A percentile compares a stretch with the other conserved stretches of the same genome.
These are phyloP conservation scores for Scotopteryx bipunctaria DNA, from an alignment of 2,888 invertebrate species.

Conservation along the genomic window DNA sequence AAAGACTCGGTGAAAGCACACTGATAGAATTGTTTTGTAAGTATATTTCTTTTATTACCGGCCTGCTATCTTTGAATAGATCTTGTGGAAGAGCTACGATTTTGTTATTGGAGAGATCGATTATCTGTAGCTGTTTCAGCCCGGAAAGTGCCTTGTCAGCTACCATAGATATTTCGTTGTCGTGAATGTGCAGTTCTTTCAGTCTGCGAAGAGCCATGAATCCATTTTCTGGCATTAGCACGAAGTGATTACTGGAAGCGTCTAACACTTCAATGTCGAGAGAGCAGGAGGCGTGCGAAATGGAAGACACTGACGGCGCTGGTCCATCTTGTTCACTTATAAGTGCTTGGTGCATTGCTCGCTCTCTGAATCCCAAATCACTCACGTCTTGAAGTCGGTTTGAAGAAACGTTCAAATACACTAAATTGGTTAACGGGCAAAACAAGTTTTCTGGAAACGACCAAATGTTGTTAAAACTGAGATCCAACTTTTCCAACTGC, in stretches of 20 bases:
- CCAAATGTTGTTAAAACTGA: constrained; percentile 95
- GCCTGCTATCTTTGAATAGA: constrained; percentile 90
- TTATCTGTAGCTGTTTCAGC: constrained; percentile 90
- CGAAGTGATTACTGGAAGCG: constrained; percentile 92
- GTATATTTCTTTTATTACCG: constrained; percentile 93
- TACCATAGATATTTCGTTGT: constrained; percentile 95
- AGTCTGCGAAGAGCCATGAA: constrained; percentile 91
- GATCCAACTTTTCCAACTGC: constrained; percentile 91
- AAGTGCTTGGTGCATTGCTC: constrained; percentile 85
- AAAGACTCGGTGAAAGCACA: constrained; percentile 92
- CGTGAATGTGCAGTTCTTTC: constrained; percentile 91
- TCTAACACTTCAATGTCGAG: constrained; percentile 93
- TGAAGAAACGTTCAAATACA: constrained; percentile 92
- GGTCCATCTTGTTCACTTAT: constrained; percentile 84
- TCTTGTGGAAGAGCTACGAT: constrained; percentile 94
- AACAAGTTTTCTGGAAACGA: constrained; percentile 93
- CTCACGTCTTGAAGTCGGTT: constrained; percentile 94
- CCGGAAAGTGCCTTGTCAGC: constrained; percentile 92
- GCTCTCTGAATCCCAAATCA: constrained; percentile 92
- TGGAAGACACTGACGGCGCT: constrained; percentile 63
- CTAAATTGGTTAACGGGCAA: constrained; percentile 91
- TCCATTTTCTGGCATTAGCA: constrained; percentile 91
- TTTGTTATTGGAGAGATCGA: constrained; percentile 95
- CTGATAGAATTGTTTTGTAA: constrained; percentile 96
- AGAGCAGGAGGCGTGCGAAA: constrained; percentile 85